These are phyloP conservation scores for Drosophila littoralis DNA, from an alignment of 1,140 invertebrate genomes.

Conservation along the genomic window DNA sequence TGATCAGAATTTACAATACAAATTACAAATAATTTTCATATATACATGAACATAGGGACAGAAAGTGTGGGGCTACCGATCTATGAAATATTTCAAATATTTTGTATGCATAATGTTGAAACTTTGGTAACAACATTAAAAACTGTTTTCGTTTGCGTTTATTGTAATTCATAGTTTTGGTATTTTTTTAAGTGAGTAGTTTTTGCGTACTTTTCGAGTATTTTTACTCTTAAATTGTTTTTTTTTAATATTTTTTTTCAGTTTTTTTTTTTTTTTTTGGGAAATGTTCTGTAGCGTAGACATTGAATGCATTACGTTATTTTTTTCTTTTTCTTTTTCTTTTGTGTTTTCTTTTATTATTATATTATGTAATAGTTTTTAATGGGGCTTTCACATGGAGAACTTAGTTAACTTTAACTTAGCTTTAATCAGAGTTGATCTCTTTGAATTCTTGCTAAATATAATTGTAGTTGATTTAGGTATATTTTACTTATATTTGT, in stretches of 20 bases:
- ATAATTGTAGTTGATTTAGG: slow-evolving; percentile 16
- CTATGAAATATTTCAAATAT: not conserved
- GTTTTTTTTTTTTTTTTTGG: slow-evolving; percentile 15
- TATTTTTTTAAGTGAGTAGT: not conserved
- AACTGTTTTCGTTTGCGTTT: slow-evolving; percentile 9
- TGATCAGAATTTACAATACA: slow-evolving; percentile 38
- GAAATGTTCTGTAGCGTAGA: slow-evolving; percentile 65
- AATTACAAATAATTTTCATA: slow-evolving; percentile 25
- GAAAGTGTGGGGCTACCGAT: not conserved
- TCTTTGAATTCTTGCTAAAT: slow-evolving; percentile 40
- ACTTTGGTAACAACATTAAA: slow-evolving; percentile 20
- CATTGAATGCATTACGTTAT: slow-evolving; percentile 75
- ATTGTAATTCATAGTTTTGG: slow-evolving; percentile 17
- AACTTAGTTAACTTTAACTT: slow-evolving; percentile 48
- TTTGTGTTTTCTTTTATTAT: not conserved
- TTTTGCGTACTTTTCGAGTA: slow-evolving; percentile 24
- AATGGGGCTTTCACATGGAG: slow-evolving; percentile 14
- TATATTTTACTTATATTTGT: slow-evolving; percentile 45
- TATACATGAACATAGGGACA: slow-evolving; percentile 32
- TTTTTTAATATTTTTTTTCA: not conserved
- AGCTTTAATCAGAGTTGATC: slow-evolving; percentile 43
- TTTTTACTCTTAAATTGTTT: slow-evolving; percentile 29
- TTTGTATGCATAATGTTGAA: slow-evolving; percentile 24
- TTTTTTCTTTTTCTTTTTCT: too few species aligned
- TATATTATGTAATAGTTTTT: slow-evolving; percentile 5